These are phyloP conservation scores for Idris sp. DNA, from an alignment of 1,140 invertebrate genomes.

Conservation along the genomic window DNA sequence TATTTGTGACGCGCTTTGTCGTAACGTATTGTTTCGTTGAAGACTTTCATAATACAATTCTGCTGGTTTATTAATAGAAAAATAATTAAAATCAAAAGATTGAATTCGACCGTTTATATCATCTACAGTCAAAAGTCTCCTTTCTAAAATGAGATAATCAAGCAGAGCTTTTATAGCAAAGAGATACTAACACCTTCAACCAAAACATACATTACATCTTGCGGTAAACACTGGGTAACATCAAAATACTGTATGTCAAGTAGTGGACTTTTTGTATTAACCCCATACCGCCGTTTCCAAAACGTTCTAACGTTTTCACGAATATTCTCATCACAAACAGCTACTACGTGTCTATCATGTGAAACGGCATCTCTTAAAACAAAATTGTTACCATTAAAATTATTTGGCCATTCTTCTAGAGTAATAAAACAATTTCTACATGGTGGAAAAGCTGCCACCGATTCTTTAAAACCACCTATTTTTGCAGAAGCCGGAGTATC, in stretches of 20 bases:
- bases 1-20: constrained; percentile 1
- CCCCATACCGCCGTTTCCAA: constrained; percentile 8
- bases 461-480: neutral
- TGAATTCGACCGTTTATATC: constrained; percentile 3
- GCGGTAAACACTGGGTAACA: constrained; percentile 10
- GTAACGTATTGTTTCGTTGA: constrained; percentile 1
- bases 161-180: constrained; percentile 1
- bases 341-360: constrained; percentile 10
- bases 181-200: constrained; percentile 1
- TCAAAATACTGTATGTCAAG: constrained; percentile 3
- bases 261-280: constrained; percentile 4
- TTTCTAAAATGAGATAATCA: constrained; percentile 5
- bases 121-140: neutral
- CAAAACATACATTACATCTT: constrained; percentile 5
- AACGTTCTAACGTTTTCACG: neutral
- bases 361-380: neutral
- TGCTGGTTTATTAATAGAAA: constrained; percentile 1
- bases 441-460: neutral
- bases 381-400: neutral
- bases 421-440: constrained; percentile 20
- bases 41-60: neutral
- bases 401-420: neutral
- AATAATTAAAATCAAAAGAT: constrained; percentile 10
- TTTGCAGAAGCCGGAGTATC: neutral
- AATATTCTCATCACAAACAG: neutral